Evolutionary conservation across 1,140 invertebrate genomes (phyloP).

Genomic region (Coelopa frigida): DNA sequence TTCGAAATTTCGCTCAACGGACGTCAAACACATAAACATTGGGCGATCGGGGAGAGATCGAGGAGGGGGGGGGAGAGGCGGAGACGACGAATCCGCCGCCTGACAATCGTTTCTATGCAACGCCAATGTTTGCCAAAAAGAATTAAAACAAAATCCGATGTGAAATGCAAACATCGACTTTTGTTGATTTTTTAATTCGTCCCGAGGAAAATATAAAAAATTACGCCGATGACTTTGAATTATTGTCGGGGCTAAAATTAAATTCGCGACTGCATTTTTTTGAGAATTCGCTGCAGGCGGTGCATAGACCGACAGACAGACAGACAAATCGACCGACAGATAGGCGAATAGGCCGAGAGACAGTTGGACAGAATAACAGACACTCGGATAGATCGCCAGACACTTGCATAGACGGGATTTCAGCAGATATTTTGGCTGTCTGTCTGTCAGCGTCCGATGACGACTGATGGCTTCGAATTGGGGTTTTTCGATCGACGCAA

Average conservation of each 20-base stretch:
- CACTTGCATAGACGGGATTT: too few relatives aligned
- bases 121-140: too few relatives aligned
- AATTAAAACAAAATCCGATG: too few relatives aligned
- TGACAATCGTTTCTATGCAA: neutral
- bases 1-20: too few relatives aligned
- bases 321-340: neutral
- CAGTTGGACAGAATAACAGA: too few relatives aligned
- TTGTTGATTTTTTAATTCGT: neutral
- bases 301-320: neutral
- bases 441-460: too few relatives aligned
- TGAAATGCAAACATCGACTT: neutral
- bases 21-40: too few relatives aligned
- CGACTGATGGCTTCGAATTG: too few relatives aligned
- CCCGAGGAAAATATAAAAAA: constrained; percentile 19
- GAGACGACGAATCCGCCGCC: neutral
- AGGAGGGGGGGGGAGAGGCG: neutral
- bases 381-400: too few relatives aligned
- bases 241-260: constrained; percentile 26
- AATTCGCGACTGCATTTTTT: too few relatives aligned
- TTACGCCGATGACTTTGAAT: constrained; percentile 41
- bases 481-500: too few relatives aligned
- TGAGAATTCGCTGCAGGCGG: neutral
- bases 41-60: neutral
- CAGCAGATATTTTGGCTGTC: too few relatives aligned
- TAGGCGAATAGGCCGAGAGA: neutral